Evolutionary conservation across 1,140 invertebrate genomes (phyloP), one percentile per base, ranked within the genome.

Genomic region (Dreissena polymorpha): DNA sequence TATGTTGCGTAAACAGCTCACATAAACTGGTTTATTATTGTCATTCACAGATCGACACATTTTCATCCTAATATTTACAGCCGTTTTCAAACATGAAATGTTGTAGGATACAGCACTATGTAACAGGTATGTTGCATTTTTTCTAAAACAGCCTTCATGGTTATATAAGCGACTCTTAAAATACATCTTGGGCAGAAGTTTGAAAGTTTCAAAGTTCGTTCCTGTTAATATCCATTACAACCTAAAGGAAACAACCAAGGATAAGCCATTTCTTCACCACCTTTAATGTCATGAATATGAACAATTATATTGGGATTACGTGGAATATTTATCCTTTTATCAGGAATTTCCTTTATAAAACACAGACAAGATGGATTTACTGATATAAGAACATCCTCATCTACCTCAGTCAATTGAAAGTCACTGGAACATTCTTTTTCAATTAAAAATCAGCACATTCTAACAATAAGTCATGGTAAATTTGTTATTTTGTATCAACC

Each of bases 401-500:
- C 84, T 64, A 76, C 51, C 18, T 55, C 51, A 76, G 14, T 18
- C n/a, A 29, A 25, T 49, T 49, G 12, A 72, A 53, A 23, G 0
- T 10, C 50, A 53, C 49, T 18, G 63, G 57, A 73, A 21, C n/a
- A n/a, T 0, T 57, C 53, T 53, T 77, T 39, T 57, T 49, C 12
- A 64, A 39, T 5, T 29, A 29, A 63, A 64, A 7, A 65, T 23
- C 39, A 10, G 64, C 57, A 25, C 23, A 49, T 10, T 80, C 13
- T 65, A 81, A 53, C 16, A 63, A 23, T 10, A 84, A 65, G 55
- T 78, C 23, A 14, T 10, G 10, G 60, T 77, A 86, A 14, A 86
- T 57, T 12, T 13, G n/a, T n/a, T 6, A 76, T 86, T 86, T 25
- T 86, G 71, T 65, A 55, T 86, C n/a, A 86, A 64, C 82, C 85